These are phyloP conservation scores for Hirtodrosophila cameraria DNA, from an alignment of 2,888 invertebrate species.

Conservation along the genomic window DNA sequence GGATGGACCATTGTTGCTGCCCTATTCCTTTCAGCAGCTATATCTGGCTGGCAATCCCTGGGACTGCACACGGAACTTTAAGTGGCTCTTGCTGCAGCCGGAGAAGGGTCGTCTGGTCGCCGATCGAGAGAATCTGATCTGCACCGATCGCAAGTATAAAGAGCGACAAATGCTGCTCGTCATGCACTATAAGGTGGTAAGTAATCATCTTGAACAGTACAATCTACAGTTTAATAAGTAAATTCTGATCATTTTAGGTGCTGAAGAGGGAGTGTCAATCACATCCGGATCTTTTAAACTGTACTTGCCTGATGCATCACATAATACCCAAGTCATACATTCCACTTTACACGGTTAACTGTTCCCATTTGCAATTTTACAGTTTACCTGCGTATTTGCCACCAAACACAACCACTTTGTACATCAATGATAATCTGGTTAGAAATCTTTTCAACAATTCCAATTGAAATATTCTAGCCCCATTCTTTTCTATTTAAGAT, in stretches of 20 bases:
- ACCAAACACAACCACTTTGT: conserved; percentile 82
- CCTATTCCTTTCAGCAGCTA: conserved; percentile 75
- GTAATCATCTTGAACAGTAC: conserved; percentile 4
- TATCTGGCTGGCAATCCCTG: conserved; percentile 83
- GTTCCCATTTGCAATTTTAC: conserved; percentile 79
- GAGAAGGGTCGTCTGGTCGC: conserved; percentile 76
- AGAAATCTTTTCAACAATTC: not conserved
- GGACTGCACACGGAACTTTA: conserved; percentile 83
- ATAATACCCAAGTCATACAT: conserved; percentile 79
- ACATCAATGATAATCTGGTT: conserved; percentile 82
- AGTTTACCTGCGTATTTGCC: conserved; percentile 82
- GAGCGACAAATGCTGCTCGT: conserved; percentile 81
- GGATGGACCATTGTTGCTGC: conserved; percentile 79
- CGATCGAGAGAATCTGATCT: conserved; percentile 80
- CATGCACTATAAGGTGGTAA: conserved; percentile 82
- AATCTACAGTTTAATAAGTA: too few species aligned
- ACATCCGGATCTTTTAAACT: conserved; percentile 81
- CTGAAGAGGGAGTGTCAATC: conserved; percentile 74
- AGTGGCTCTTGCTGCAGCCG: conserved; percentile 81
- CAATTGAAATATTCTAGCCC: too few species aligned
- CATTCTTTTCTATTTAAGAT: conserved; percentile 84
- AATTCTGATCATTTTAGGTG: conserved; percentile 8
- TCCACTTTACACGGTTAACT: conserved; percentile 83
- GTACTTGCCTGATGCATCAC: conserved; percentile 82
- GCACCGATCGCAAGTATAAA: conserved; percentile 82